phyloP scores from a whole-genome alignment of 23 tunicate species.

The Trididemnum miniatum region DNA sequence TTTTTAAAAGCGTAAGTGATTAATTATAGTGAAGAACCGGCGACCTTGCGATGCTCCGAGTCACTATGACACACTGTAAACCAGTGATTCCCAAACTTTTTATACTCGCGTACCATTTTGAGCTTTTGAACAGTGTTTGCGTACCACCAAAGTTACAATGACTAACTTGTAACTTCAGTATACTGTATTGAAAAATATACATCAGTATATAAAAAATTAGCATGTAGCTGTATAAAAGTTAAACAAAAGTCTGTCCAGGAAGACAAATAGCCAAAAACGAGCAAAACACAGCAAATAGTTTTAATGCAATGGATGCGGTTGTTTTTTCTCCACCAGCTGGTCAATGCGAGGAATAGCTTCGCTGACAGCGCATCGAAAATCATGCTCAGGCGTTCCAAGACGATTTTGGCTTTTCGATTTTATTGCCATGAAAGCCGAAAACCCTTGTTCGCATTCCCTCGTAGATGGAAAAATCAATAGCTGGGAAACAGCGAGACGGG shows the following conservation, averaged over 20 bases:
- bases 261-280: slow-evolving; percentile 33
- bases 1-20: too few relatives aligned
- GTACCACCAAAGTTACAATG: too few relatives aligned
- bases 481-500: slow-evolving; percentile 58
- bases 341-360: slow-evolving; percentile 62
- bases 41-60: too few relatives aligned
- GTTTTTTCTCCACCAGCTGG: slow-evolving; percentile 62
- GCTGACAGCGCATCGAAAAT: slow-evolving; percentile 75
- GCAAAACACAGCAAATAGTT: slow-evolving; percentile 39
- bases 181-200: too few relatives aligned
- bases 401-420: slow-evolving; percentile 62
- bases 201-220: slow-evolving; percentile 16
- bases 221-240: slow-evolving; percentile 31
- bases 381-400: slow-evolving; percentile 56
- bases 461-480: slow-evolving; percentile 60
- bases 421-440: slow-evolving; percentile 47
- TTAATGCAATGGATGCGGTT: slow-evolving; percentile 62
- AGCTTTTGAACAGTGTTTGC: too few relatives aligned
- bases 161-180: too few relatives aligned
- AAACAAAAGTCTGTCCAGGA: slow-evolving; percentile 19
- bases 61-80: too few relatives aligned
- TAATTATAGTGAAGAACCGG: too few relatives aligned
- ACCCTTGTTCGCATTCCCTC: slow-evolving; percentile 67
- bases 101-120: too few relatives aligned
- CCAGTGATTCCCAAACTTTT: too few relatives aligned